A percentile compares a stretch with the other conserved stretches of the same genome.
phyloP scores from a whole-genome alignment of 2,797 vertebrate genomes.

The Synaphobranchus kaupii region DNA sequence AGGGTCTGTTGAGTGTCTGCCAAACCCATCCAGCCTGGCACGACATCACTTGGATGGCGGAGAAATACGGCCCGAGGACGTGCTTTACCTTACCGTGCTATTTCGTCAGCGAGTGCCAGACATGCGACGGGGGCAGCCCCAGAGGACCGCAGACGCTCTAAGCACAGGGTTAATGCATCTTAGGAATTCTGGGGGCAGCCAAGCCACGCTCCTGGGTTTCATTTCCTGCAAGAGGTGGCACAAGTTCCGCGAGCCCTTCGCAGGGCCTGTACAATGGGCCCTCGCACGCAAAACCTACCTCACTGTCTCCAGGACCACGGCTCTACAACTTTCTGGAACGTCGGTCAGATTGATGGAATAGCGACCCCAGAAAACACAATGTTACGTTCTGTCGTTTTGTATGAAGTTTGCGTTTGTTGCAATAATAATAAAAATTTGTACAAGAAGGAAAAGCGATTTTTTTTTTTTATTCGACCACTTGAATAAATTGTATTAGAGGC shows the following conservation, averaged over 20 bases:
- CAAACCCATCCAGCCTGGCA: constrained; percentile 70
- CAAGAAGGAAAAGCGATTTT: too few species aligned
- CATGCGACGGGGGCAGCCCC: constrained; percentile 59
- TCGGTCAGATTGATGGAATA: not conserved
- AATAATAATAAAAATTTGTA: not conserved
- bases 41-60: constrained; percentile 72
- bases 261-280: constrained; percentile 32
- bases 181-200: constrained; percentile 38
- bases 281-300: not conserved
- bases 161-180: constrained; percentile 57
- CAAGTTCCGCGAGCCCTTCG: not conserved
- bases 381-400: not conserved
- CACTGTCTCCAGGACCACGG: not conserved
- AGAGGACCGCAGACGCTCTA: constrained; percentile 57
- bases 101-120: constrained; percentile 73
- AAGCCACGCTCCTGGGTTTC: constrained; percentile 23
- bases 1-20: constrained; percentile 65
- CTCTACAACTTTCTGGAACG: not conserved
- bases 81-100: constrained; percentile 69
- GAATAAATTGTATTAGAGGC: too few species aligned
- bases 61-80: constrained; percentile 65
- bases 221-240: constrained; percentile 13
- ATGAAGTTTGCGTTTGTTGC: not conserved
- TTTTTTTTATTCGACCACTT: too few species aligned
- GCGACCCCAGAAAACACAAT: not conserved